Conservation (phyloP, 2,888 invertebrate species). For the Folsomia manolachei region DNA sequence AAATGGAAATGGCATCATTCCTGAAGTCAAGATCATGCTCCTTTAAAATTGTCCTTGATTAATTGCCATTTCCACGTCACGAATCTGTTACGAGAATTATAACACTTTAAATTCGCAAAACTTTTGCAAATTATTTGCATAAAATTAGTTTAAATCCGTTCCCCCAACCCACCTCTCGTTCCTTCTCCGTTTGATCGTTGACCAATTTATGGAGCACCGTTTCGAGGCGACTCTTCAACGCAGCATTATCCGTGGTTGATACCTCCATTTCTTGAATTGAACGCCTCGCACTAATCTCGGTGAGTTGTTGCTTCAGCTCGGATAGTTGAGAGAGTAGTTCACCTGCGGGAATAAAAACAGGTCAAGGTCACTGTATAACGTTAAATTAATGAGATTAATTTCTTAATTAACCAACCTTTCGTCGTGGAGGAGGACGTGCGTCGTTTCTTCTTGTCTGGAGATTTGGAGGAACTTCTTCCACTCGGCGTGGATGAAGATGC, state of each 20-base stretch:
- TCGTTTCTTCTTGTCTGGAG: conserved; percentile 10
- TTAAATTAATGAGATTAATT: no score
- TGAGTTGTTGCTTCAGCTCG: conserved; percentile 69
- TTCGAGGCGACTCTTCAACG: conserved; percentile 76
- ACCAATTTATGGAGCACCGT: conserved; percentile 74
- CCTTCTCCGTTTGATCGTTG: conserved; percentile 63
- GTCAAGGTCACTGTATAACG: no score
- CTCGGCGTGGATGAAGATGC: conserved; percentile 9
- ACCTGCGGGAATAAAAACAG: conserved; percentile 43
- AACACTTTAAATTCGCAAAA: no score
- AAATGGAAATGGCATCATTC: no score
- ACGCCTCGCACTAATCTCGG: conserved; percentile 70
- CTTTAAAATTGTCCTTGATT: neutral
- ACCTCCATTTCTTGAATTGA: conserved; percentile 79
- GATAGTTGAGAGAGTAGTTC: conserved; percentile 61
- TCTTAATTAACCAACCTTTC: no score
- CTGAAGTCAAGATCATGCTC: no score
- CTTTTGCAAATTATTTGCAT: neutral
- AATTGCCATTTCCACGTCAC: conserved; percentile 16
- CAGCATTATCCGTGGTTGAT: conserved; percentile 78
- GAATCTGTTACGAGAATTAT: conserved; percentile 16
- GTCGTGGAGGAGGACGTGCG: neutral
- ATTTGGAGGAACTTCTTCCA: neutral
- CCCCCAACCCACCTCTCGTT: conserved; percentile 37
- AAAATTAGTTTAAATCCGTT: neutral